phyloP scores from a whole-genome alignment of 2,113 vertebrate genomes.

The Copsychus sechellarum region DNA sequence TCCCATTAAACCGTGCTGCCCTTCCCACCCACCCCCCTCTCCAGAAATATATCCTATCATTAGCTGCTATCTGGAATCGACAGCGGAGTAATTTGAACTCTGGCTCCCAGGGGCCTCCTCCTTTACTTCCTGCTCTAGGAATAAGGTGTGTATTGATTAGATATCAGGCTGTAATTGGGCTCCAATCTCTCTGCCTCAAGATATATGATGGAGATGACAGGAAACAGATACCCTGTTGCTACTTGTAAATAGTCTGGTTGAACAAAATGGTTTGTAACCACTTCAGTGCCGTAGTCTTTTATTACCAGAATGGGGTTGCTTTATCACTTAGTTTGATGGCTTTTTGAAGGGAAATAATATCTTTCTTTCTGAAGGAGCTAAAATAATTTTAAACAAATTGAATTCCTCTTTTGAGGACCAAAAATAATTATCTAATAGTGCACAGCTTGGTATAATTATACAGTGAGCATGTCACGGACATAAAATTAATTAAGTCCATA shows the following conservation, averaged over 20 bases:
- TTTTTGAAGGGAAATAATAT: background rate
- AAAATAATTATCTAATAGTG: slow-evolving; percentile 46
- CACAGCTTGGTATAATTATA: slow-evolving; percentile 7
- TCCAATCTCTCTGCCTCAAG: slow-evolving; percentile 87
- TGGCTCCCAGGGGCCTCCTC: slow-evolving; percentile 89
- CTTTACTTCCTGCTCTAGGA: slow-evolving; percentile 94
- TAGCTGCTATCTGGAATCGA: slow-evolving; percentile 90
- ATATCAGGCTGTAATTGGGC: slow-evolving; percentile 94
- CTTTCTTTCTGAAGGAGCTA: background rate
- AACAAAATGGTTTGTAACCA: slow-evolving; percentile 86
- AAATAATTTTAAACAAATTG: slow-evolving; percentile 10
- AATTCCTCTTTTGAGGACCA: slow-evolving; percentile 30
- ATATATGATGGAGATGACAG: slow-evolving; percentile 92
- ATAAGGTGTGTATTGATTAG: slow-evolving; percentile 96
- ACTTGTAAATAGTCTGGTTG: slow-evolving; percentile 88
- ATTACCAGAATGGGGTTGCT: background rate
- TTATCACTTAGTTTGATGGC: background rate
- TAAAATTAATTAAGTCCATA: slow-evolving; percentile 29
- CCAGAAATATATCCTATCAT: slow-evolving; percentile 84
- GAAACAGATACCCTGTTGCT: slow-evolving; percentile 90
- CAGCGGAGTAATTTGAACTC: slow-evolving; percentile 93
- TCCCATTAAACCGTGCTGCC: slow-evolving; percentile 51
- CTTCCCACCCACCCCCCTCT: slow-evolving; percentile 50
- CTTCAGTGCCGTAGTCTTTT: slow-evolving; percentile 73
- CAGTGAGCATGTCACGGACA: slow-evolving; percentile 1